Base-by-base conservation (phyloP, 1,140 invertebrate species). In the Heliconius melpomene region DNA sequence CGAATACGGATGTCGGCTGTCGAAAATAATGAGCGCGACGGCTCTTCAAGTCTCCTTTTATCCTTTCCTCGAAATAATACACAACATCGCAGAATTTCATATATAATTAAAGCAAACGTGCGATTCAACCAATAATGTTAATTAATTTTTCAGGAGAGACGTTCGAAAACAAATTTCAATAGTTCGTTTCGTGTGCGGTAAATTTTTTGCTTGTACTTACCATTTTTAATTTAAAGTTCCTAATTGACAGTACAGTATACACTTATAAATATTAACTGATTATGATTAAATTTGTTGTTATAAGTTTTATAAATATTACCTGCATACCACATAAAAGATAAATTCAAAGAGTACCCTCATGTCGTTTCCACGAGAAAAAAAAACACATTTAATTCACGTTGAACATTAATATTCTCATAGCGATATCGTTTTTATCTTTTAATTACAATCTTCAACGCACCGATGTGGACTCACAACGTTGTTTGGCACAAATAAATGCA, bases 401-500 rank as follows among this genome's bases (percentile, higher is more conserved):
- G 11, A 54, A 54, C 52, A 54, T 54, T 54, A 18, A 54, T 20
- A 54, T 54, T 54, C 52, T 54, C 52, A 54, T n/a, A n/a, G 18
- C 52, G 52, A 54, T 54, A 54, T 54, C 52, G 18, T 54, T 32
- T 32, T 32, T 32, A 32, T 32, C 6, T 32, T 7, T 32, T 32
- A 32, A 32, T 54, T 54, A 18, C 52, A 54, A 54, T 54, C 52
- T 54, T 54, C 0, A 54, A 54, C 18, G 20, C 20, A 20, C 18
- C 52, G 13, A 54, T 54, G 18, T 3, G 52, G 18, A n/a, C 18
- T 54, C 71, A 54, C 52, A 54, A n/a, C 52, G 18, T 29, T 40
- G 79, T 80, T 77, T 71, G 66, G 71, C 75, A 79, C 77, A 82
- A 82, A 82, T 82, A 82, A 82, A 79, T 79, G 75, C 75, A 75